Evolutionary conservation across 2,113 vertebrate genomes (phyloP).

Genomic region (Antidorcas marsupialis): DNA sequence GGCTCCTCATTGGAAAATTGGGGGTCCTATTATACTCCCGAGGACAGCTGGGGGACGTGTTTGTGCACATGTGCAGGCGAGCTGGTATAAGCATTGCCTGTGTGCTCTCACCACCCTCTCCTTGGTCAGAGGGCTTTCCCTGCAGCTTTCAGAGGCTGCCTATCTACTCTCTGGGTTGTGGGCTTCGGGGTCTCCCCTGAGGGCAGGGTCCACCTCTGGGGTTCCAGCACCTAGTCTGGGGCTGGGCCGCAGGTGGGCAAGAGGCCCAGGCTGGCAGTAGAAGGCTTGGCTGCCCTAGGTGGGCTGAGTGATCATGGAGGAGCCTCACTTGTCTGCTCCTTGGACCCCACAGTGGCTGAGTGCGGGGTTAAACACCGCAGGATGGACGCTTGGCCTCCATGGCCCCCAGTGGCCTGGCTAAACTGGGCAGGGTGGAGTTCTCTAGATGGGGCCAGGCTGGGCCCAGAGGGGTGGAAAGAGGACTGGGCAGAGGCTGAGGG

Average conservation of each 20-base stretch:
- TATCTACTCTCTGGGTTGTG: not conserved
- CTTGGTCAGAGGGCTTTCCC: not conserved
- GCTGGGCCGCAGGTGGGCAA: not conserved
- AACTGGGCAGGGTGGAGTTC: not conserved
- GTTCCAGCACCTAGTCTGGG: not conserved
- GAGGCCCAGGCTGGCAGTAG: not conserved
- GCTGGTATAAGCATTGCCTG: not conserved
- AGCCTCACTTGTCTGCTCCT: not conserved
- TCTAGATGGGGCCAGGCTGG: not conserved
- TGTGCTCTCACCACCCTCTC: accelerated
- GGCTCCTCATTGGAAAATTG: not conserved
- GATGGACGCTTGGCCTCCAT: not conserved
- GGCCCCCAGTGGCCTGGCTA: not conserved
- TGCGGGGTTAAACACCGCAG: not conserved
- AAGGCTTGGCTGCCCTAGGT: not conserved
- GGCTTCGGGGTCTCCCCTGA: not conserved
- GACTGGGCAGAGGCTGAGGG: not conserved
- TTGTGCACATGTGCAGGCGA: not conserved
- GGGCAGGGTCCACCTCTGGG: too few relatives aligned
- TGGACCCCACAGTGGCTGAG: not conserved
- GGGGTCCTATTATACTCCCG: not conserved
- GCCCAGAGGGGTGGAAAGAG: not conserved
- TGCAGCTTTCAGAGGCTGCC: not conserved
- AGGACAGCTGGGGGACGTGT: not conserved
- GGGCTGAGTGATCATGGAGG: not conserved